Evolutionary conservation across 2,797 vertebrate species (phyloP).

Genomic region (Geotrypetes seraphini): DNA sequence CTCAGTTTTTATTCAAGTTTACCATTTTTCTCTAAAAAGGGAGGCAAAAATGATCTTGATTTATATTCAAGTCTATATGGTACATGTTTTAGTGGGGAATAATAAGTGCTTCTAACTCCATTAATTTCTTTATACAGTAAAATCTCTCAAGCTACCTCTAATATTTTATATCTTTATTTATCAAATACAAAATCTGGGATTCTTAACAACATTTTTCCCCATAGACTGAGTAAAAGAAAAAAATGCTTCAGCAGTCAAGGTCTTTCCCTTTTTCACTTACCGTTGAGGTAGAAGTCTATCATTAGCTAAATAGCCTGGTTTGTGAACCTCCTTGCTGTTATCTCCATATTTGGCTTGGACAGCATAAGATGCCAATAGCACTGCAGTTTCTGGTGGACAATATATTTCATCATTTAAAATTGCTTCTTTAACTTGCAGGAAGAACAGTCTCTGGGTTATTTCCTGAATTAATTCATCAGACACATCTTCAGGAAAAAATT

Average conservation of each 20-base stretch:
- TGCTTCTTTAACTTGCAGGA: conserved; percentile 93
- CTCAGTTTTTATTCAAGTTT: too few relatives aligned
- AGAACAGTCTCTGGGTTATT: conserved; percentile 94
- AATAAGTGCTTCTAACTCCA: too few relatives aligned
- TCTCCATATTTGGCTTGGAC: conserved; percentile 93
- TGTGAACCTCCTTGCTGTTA: conserved; percentile 84
- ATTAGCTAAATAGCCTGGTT: conserved; percentile 83
- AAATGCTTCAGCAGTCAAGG: not conserved
- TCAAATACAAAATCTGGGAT: too few relatives aligned
- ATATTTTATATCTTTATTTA: too few relatives aligned
- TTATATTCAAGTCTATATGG: too few relatives aligned
- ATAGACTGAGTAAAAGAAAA: too few relatives aligned
- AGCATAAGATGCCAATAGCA: conserved; percentile 86
- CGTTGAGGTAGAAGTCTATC: conserved; percentile 92
- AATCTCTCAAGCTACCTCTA: too few relatives aligned
- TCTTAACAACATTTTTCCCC: too few relatives aligned
- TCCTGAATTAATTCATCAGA: conserved; percentile 93
- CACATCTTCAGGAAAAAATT: conserved; percentile 94
- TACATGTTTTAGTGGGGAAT: too few relatives aligned
- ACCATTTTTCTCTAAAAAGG: too few relatives aligned
- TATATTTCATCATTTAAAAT: conserved; percentile 96
- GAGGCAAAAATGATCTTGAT: too few relatives aligned
- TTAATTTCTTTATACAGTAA: too few relatives aligned
- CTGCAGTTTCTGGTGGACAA: conserved; percentile 93
- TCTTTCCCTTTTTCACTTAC: conserved; percentile 48